phyloP scores from a whole-genome alignment of 1,140 invertebrate species.

The Papilio machaon region DNA sequence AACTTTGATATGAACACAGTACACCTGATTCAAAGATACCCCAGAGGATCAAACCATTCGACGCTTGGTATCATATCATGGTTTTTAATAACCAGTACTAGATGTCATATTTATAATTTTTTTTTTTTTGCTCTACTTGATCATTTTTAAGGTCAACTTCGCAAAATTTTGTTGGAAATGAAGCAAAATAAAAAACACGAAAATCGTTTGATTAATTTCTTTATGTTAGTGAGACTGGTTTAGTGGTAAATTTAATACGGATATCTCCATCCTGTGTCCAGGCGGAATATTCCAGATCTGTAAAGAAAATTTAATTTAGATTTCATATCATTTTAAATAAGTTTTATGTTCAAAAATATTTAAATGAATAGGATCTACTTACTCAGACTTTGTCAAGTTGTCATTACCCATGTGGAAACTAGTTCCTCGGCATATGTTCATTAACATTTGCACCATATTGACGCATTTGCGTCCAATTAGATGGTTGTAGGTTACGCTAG shows the following conservation, averaged over 20 bases:
- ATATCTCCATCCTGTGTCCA: slow-evolving; percentile 54
- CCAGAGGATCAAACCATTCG: not conserved
- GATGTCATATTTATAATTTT: not conserved
- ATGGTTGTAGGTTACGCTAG: slow-evolving; percentile 60
- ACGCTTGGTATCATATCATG: not conserved
- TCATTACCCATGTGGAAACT: slow-evolving; percentile 60
- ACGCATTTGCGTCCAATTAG: slow-evolving; percentile 54
- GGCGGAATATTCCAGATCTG: slow-evolving; percentile 54
- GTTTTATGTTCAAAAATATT: not conserved
- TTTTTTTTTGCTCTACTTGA: not conserved
- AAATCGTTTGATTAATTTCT: not conserved
- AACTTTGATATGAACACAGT: not conserved
- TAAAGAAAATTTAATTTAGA: slow-evolving; percentile 16
- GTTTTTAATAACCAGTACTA: not conserved
- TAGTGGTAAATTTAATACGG: slow-evolving; percentile 48
- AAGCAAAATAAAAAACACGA: not conserved
- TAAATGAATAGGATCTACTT: slow-evolving; percentile 34
- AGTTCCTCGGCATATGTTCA: slow-evolving; percentile 56
- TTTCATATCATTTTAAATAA: not conserved
- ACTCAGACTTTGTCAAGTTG: slow-evolving; percentile 61
- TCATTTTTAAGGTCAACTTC: not conserved
- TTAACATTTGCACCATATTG: slow-evolving; percentile 49
- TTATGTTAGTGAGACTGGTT: not conserved
- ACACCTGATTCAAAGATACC: not conserved
- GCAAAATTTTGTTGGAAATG: not conserved